phyloP scores from a whole-genome alignment of 2,888 invertebrate genomes.

The Hydriomena furcata region DNA sequence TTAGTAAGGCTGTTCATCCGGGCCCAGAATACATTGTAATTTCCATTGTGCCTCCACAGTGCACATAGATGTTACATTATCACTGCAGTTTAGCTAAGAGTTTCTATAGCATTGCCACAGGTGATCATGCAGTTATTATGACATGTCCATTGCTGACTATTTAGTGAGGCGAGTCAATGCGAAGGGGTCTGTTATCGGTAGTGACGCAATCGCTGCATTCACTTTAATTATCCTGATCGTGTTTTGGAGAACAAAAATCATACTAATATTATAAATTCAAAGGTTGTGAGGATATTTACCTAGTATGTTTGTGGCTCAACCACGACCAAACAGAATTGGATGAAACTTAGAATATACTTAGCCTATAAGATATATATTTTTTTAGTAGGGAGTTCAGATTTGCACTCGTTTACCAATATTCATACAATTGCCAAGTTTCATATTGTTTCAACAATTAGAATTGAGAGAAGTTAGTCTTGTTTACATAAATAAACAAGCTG shows the following conservation, averaged over 20 bases:
- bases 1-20: background rate
- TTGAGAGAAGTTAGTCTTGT: too few relatives aligned
- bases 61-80: background rate
- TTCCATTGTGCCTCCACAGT: conserved; percentile 4
- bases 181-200: conserved; percentile 7
- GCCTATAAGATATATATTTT: too few relatives aligned
- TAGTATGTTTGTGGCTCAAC: too few relatives aligned
- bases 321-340: too few relatives aligned
- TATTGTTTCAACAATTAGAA: too few relatives aligned
- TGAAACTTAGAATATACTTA: too few relatives aligned
- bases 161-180: conserved; percentile 2
- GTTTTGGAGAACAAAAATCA: background rate
- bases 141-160: background rate
- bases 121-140: conserved; percentile 1
- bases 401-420: too few relatives aligned
- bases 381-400: too few relatives aligned
- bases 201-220: conserved; percentile 16
- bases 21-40: conserved; percentile 9
- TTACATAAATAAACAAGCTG: too few relatives aligned
- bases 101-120: conserved; percentile 1
- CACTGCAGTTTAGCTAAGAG: background rate
- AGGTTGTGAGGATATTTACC: too few relatives aligned
- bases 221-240: background rate
- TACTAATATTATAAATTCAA: too few relatives aligned
- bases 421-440: too few relatives aligned